A percentile compares a stretch with the other conserved stretches of the same genome.
Evolutionary conservation across 2,888 invertebrate species (phyloP).

Genomic region (Exephanes ischioxanthus): DNA sequence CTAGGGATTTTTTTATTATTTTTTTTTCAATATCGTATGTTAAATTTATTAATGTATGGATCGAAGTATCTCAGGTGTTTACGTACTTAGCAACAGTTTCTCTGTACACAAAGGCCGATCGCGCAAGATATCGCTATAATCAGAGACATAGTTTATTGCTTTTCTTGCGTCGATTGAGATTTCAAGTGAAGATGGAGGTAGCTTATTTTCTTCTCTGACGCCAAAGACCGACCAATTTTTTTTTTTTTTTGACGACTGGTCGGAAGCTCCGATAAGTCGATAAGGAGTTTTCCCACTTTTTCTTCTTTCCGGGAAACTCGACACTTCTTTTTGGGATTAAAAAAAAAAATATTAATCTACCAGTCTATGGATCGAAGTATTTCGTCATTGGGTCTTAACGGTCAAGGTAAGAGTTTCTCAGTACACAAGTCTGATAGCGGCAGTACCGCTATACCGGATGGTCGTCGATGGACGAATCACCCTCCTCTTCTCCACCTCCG

Average conservation of each 20-base stretch:
- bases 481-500: not conserved
- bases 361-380: not conserved
- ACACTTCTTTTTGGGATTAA: not conserved
- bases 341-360: not conserved
- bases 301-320: not conserved
- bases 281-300: constrained; percentile 25
- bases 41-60: not conserved
- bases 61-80: not conserved
- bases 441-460: not conserved
- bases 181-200: constrained; percentile 41
- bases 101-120: not conserved
- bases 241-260: not conserved
- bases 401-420: not conserved
- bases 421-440: not conserved
- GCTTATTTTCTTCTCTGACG: constrained; percentile 11
- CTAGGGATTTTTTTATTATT: no score
- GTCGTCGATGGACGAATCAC: constrained; percentile 5
- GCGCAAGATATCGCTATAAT: constrained; percentile 16
- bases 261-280: not conserved
- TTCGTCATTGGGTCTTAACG: not conserved
- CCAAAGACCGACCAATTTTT: not conserved
- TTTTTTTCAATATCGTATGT: not conserved
- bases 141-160: not conserved
- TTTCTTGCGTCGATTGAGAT: not conserved
- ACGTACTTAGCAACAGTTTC: not conserved